A percentile compares a stretch with the other conserved stretches of the same genome.
These are phyloP conservation scores for Drosophila lacertosa DNA, from an alignment of 1,140 invertebrate species.

Conservation along the genomic window DNA sequence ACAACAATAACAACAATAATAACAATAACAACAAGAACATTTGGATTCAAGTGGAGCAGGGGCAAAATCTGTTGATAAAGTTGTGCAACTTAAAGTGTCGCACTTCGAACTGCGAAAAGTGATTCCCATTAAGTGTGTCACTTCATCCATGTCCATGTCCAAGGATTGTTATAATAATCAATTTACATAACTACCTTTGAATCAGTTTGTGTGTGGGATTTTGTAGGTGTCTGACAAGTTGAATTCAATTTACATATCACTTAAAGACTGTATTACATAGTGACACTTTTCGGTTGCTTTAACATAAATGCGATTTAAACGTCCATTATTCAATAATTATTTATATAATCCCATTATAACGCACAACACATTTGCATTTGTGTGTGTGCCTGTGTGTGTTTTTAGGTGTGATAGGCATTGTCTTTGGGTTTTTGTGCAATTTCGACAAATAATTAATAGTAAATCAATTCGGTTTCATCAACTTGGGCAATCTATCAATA, in stretches of 20 bases:
- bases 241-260: slow-evolving; percentile 52
- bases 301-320: slow-evolving; percentile 1
- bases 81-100: slow-evolving; percentile 57
- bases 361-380: neutral
- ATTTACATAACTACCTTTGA: slow-evolving; percentile 27
- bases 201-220: neutral
- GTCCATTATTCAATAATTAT: slow-evolving; percentile 39
- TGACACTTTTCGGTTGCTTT: neutral
- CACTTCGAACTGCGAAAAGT: slow-evolving; percentile 41
- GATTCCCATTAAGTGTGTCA: slow-evolving; percentile 56
- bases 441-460: slow-evolving; percentile 6
- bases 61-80: slow-evolving; percentile 50
- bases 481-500: slow-evolving; percentile 29
- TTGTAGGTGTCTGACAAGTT: slow-evolving; percentile 22
- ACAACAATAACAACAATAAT: slow-evolving; percentile 9
- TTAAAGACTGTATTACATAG: slow-evolving; percentile 1
- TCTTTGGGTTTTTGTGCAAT: slow-evolving; percentile 1
- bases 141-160: slow-evolving; percentile 9
- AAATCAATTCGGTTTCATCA: slow-evolving; percentile 1
- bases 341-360: slow-evolving; percentile 29
- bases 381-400: slow-evolving; percentile 2
- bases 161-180: slow-evolving; percentile 21
- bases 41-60: slow-evolving; percentile 11
- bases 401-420: slow-evolving; percentile 12
- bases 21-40: slow-evolving; percentile 34